Base-by-base conservation (phyloP, 2,113 vertebrate genomes). In the Cisticola juncidis region DNA sequence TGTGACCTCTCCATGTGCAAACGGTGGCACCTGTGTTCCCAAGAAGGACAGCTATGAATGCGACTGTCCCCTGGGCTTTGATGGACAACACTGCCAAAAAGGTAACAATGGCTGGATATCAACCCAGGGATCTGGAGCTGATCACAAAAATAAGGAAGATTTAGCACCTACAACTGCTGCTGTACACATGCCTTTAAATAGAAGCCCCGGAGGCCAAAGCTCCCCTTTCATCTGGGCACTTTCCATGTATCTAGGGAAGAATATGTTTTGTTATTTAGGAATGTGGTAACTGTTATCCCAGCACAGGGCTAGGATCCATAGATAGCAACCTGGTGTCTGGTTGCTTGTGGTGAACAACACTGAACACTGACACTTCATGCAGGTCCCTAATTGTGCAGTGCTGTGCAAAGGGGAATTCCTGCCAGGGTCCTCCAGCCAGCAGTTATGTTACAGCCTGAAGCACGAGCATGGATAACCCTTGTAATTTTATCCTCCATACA, bases 51-150 rank as follows among this genome's bases (percentile, higher is more conserved):
- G 91, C 65, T 99, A 99, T 0, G 98, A 99, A 68, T 99, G 99
- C 69, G 99, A 99, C 97, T 99, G 99, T 85, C 98, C 98, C 14
- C 97, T 99, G 72, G 99, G 99, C 70, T 99, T 99, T 0, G 99
- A 99, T 81, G 99, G 99, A 28, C 97, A 97, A 33, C 98, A 99
- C 74, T 99, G 99, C 94, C 99, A 99, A 94, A 99, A 99, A 99
- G 99, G 99, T 99, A 98, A 81, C 12, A 5, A 69, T 40, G 16
- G 12, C 40, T 65, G 69, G 28, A 28, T 85, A 66, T 64, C 51
- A 70, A 72, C 23, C 10, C 50, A 84, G 45, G 40, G 38, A 29
- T 54, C 5, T 3, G 1, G 44, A 65, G 42, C 0, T 40, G 31
- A 45, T 54, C 6, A 7, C 35, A 44, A 82, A 77, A 83, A 53